Evolutionary conservation across 2,797 vertebrate genomes (phyloP).

Genomic region (Novumbra hubbsi): DNA sequence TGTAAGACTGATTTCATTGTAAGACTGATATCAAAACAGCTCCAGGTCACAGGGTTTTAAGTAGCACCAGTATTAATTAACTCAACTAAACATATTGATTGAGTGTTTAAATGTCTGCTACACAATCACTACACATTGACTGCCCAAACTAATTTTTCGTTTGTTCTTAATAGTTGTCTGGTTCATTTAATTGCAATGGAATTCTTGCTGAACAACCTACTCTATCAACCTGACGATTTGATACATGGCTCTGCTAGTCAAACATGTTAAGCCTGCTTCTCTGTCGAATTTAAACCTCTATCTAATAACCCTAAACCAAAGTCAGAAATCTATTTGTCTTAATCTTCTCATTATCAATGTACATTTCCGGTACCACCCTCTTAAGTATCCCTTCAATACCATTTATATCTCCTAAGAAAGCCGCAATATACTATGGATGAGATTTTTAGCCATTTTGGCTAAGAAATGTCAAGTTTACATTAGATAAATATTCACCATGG

Average conservation of each 20-base stretch:
- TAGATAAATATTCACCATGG: slow-evolving; percentile 4
- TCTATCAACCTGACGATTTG: not conserved
- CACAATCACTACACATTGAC: not conserved
- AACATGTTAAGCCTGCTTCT: not conserved
- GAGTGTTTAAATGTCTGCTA: not conserved
- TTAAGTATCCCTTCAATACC: not conserved
- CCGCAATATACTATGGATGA: not conserved
- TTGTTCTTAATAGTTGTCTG: not conserved
- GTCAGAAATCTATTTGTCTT: not conserved
- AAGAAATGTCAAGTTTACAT: slow-evolving; percentile 16
- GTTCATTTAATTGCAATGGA: not conserved
- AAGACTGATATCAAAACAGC: not conserved
- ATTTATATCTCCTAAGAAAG: not conserved
- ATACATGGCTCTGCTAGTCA: not conserved
- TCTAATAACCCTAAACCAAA: not conserved
- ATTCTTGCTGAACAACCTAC: not conserved
- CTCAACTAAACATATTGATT: not conserved
- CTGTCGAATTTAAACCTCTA: not conserved
- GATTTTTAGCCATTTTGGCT: slow-evolving; percentile 6
- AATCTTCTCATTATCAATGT: not conserved
- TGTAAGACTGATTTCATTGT: not conserved
- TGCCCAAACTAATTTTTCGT: too few relatives aligned
- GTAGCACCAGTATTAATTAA: not conserved
- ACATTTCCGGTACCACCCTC: not conserved
- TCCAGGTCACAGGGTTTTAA: slow-evolving; percentile 8